These are phyloP conservation scores for Nyctalus aviator DNA, from an alignment of 2,797 vertebrate species.

Conservation along the genomic window DNA sequence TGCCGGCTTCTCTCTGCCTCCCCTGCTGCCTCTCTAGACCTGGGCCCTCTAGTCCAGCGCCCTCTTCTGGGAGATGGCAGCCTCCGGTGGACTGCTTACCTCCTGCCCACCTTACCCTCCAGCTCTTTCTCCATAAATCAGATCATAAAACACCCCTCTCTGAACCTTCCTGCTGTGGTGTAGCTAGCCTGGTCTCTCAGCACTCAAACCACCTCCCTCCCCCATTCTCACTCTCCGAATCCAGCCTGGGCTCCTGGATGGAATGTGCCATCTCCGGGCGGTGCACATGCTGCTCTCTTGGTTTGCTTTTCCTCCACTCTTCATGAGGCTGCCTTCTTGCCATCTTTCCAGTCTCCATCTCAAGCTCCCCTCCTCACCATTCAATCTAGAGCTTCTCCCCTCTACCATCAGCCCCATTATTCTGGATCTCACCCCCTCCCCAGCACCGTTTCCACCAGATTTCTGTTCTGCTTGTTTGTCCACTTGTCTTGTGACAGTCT, in stretches of 20 bases:
- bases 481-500: not conserved
- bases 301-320: not conserved
- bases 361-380: not conserved
- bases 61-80: not conserved
- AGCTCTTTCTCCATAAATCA: not conserved
- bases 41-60: too few species aligned
- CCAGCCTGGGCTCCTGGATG: not conserved
- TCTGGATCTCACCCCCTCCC: not conserved
- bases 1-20: not conserved
- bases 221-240: too few species aligned
- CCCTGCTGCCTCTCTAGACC: not conserved
- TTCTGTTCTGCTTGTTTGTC: not conserved
- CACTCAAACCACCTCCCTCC: not conserved
- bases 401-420: not conserved
- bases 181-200: not conserved
- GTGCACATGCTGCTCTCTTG: not conserved
- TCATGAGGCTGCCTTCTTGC: not conserved
- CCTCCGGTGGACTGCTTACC: not conserved
- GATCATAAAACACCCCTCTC: too few species aligned
- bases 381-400: not conserved
- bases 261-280: fast-evolving
- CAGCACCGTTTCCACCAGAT: not conserved
- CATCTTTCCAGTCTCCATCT: not conserved
- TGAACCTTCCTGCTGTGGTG: not conserved
- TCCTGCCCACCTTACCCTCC: not conserved